Percentiles rank a stretch among this genome's conserved stretches.
phyloP scores from a whole-genome alignment of 2,113 vertebrate genomes.

The Noturus placidus region DNA sequence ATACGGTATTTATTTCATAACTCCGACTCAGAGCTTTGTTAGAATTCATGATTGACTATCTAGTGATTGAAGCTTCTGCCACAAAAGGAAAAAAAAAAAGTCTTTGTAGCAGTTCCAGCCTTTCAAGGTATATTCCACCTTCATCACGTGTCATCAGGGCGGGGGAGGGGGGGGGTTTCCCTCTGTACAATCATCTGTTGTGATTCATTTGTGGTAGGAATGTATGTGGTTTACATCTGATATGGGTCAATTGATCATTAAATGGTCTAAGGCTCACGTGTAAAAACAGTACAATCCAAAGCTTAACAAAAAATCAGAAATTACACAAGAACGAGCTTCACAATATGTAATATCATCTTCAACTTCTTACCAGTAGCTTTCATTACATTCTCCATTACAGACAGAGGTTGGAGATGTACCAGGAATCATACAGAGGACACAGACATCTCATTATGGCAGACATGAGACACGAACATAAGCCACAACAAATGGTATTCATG shows the following conservation, averaged over 20 bases:
- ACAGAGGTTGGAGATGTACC: background rate
- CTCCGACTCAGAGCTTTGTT: background rate
- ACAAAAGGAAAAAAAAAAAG: background rate
- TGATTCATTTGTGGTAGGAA: background rate
- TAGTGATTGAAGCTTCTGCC: background rate
- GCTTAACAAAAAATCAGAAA: background rate
- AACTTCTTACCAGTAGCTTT: background rate
- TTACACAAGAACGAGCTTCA: background rate
- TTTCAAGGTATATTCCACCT: background rate
- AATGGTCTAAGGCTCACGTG: background rate
- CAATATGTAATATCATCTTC: background rate
- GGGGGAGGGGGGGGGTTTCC: background rate
- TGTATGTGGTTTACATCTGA: background rate
- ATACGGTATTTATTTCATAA: background rate
- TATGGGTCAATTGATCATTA: background rate
- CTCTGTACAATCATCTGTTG: background rate
- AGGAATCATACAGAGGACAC: slow-evolving; percentile 71
- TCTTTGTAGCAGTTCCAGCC: background rate
- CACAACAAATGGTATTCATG: slow-evolving; percentile 54
- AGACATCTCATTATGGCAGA: slow-evolving; percentile 73
- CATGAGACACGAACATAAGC: slow-evolving; percentile 64
- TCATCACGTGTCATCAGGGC: background rate
- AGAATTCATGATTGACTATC: background rate
- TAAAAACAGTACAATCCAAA: background rate
- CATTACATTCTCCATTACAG: background rate